Evolutionary conservation across 2,113 vertebrate genomes (phyloP).

Genomic region (Patagioenas fasciata): DNA sequence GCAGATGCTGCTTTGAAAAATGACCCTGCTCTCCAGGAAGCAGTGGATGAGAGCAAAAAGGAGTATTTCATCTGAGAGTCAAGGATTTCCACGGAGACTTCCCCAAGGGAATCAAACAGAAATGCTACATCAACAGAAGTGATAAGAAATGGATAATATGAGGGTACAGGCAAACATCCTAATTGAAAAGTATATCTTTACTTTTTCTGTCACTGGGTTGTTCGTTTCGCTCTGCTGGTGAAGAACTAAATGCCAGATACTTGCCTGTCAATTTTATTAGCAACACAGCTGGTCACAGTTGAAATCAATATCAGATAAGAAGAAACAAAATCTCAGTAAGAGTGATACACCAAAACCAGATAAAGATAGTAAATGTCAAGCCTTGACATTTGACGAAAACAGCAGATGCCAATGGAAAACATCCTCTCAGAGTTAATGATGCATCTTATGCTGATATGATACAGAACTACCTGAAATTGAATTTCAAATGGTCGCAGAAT

Average conservation of each 20-base stretch:
- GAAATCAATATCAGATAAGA: conserved; percentile 47
- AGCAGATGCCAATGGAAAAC: conserved; percentile 56
- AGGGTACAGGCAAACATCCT: conserved; percentile 13
- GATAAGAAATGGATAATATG: conserved; percentile 11
- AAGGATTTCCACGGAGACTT: background rate
- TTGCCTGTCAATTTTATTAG: conserved; percentile 55
- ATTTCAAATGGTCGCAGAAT: conserved; percentile 51
- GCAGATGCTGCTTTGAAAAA: conserved; percentile 76
- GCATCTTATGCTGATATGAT: conserved; percentile 30
- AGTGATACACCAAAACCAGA: conserved; percentile 28
- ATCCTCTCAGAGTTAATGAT: conserved; percentile 50
- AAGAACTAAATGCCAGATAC: conserved; percentile 20
- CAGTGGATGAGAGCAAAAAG: conserved; percentile 82
- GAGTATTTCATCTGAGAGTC: conserved; percentile 89
- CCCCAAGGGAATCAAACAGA: background rate
- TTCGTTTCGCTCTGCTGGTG: background rate
- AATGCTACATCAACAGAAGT: background rate
- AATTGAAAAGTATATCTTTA: conserved; percentile 18
- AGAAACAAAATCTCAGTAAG: conserved; percentile 50
- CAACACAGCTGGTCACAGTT: background rate
- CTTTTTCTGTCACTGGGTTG: background rate
- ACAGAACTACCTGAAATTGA: conserved; percentile 64
- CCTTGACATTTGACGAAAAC: conserved; percentile 67
- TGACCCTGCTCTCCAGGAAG: conserved; percentile 77
- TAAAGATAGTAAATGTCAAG: conserved; percentile 69